phyloP scores from a whole-genome alignment of 1,140 invertebrate genomes.

The fruit fly (Drosophila melanogaster) region DNA sequence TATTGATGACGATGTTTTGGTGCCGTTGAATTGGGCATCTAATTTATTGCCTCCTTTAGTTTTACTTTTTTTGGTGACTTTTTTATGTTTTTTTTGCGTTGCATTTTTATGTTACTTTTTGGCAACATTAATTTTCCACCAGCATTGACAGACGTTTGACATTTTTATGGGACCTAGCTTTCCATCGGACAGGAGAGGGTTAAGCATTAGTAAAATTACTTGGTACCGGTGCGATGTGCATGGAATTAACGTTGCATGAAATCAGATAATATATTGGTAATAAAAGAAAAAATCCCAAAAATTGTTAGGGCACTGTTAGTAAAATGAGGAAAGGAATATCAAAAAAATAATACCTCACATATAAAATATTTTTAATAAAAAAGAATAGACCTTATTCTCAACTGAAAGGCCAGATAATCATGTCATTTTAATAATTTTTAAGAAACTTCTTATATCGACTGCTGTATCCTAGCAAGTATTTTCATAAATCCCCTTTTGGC shows the following conservation, averaged over 20 bases:
- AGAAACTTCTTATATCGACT: background rate
- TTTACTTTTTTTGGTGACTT: constrained; percentile 57
- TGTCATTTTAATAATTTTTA: background rate
- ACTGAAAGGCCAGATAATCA: no score
- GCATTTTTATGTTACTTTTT: constrained; percentile 67
- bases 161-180: constrained; percentile 52
- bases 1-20: constrained; percentile 15
- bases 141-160: constrained; percentile 72
- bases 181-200: constrained; percentile 22
- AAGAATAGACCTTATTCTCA: background rate
- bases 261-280: constrained; percentile 64
- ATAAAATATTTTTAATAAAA: background rate
- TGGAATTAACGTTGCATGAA: constrained; percentile 60
- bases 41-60: constrained; percentile 64
- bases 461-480: background rate
- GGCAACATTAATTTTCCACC: constrained; percentile 66
- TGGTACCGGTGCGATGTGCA: constrained; percentile 50
- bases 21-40: constrained; percentile 44
- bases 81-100: constrained; percentile 78
- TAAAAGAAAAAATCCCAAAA: constrained; percentile 7
- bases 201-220: constrained; percentile 72
- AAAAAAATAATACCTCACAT: background rate
- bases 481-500: background rate
- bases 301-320: no score
- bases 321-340: background rate